Conservation (phyloP, 2,888 invertebrate species). For the Diadegma fenestrale region DNA sequence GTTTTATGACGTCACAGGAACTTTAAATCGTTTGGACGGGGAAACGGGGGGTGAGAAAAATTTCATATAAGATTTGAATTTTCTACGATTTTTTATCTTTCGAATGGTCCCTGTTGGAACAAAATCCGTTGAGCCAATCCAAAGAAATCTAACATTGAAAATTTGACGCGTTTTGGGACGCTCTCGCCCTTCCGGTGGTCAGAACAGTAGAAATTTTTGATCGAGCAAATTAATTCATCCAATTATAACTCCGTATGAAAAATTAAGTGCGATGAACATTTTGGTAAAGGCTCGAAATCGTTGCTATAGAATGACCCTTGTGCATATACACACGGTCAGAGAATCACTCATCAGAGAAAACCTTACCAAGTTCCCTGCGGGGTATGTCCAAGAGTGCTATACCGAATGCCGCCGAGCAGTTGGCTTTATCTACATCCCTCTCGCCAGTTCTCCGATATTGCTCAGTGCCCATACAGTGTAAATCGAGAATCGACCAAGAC, state of each 20-base stretch:
- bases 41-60: too few relatives aligned
- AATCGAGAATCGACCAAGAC: slow-evolving; percentile 36
- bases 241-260: not conserved
- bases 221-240: not conserved
- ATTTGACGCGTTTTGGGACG: too few relatives aligned
- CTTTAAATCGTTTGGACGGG: too few relatives aligned
- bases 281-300: not conserved
- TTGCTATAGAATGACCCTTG: slow-evolving; percentile 11
- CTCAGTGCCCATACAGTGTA: slow-evolving; percentile 22
- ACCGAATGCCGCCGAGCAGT: slow-evolving; percentile 18
- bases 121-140: too few relatives aligned
- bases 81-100: too few relatives aligned
- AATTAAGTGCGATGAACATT: not conserved
- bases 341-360: slow-evolving; percentile 45
- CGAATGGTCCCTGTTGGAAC: too few relatives aligned
- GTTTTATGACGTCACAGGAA: too few relatives aligned
- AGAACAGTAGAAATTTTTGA: not conserved
- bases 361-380: slow-evolving; percentile 41
- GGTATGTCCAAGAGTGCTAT: slow-evolving; percentile 15
- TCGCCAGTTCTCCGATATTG: slow-evolving; percentile 27
- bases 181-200: too few relatives aligned
- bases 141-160: too few relatives aligned
- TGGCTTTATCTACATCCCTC: slow-evolving; percentile 30
- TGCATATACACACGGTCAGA: not conserved
- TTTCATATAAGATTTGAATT: too few relatives aligned